These are phyloP conservation scores for Silurus lanzhouensis DNA, from an alignment of 2,797 vertebrate genomes.

Conservation along the genomic window DNA sequence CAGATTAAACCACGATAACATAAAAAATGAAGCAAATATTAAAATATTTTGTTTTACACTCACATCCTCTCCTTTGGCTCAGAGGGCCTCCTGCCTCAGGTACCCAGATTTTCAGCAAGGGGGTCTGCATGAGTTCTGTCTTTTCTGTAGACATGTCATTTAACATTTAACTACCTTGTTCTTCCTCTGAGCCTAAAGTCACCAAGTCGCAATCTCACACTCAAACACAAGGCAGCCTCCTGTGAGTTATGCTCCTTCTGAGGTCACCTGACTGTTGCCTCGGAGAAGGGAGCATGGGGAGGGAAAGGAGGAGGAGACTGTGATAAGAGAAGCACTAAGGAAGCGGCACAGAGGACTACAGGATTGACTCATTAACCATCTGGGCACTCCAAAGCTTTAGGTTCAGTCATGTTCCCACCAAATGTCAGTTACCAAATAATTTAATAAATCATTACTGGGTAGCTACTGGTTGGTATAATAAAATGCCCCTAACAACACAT, in stretches of 20 bases:
- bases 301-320: constrained; percentile 37
- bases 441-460: neutral
- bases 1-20: neutral
- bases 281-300: constrained; percentile 57
- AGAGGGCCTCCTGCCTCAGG: constrained; percentile 71
- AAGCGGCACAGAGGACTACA: constrained; percentile 3
- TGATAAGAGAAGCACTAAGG: constrained; percentile 8
- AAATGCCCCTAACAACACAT: too few species aligned
- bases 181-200: constrained; percentile 13
- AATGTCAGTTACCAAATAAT: neutral
- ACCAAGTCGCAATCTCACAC: constrained; percentile 28
- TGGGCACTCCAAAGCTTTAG: neutral
- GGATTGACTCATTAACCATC: constrained; percentile 44
- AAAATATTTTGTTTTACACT: constrained; percentile 63
- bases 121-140: constrained; percentile 78
- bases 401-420: neutral
- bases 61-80: constrained; percentile 80
- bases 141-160: constrained; percentile 61
- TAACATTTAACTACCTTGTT: neutral
- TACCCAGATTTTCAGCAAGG: constrained; percentile 84
- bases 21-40: constrained; percentile 6
- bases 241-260: constrained; percentile 44
- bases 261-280: constrained; percentile 72
- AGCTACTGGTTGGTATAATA: neutral
- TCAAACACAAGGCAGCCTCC: constrained; percentile 28